These are phyloP conservation scores for Temnopleurus reevesii DNA, from an alignment of 53 echinoderm and acorn worm species.

Conservation along the genomic window DNA sequence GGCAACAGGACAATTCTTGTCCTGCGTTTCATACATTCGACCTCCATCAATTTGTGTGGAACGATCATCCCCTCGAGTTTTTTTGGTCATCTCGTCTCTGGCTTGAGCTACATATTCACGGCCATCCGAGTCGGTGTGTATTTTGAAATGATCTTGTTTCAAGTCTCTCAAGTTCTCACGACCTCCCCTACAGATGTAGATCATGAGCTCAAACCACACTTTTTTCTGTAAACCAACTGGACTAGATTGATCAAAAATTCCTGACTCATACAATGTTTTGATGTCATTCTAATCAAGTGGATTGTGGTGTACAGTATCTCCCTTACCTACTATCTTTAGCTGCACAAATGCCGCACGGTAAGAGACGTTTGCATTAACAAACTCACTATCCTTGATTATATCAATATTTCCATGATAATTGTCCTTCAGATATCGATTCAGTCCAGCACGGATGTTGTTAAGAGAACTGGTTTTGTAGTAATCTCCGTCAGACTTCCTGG, in stretches of 20 bases:
- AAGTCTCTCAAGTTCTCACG: slow-evolving; percentile 31
- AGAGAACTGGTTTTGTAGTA: slow-evolving; percentile 34
- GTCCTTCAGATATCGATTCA: slow-evolving; percentile 50
- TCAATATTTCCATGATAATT: background rate
- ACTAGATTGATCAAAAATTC: background rate
- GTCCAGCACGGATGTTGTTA: background rate
- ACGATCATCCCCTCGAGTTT: slow-evolving; percentile 18
- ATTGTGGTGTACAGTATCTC: slow-evolving; percentile 25
- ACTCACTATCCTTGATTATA: slow-evolving; percentile 53
- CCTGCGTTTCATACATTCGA: slow-evolving; percentile 15
- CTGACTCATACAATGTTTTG: background rate
- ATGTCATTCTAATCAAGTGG: slow-evolving; percentile 15
- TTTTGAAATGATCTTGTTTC: slow-evolving; percentile 1
- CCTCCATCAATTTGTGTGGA: background rate
- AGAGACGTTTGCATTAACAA: slow-evolving; percentile 28
- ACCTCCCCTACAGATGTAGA: slow-evolving; percentile 44
- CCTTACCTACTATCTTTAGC: slow-evolving; percentile 43
- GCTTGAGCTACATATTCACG: slow-evolving; percentile 33
- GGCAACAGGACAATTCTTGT: background rate
- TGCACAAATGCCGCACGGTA: slow-evolving; percentile 45
- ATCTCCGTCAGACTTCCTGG: slow-evolving; percentile 41
- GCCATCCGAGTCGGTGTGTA: background rate
- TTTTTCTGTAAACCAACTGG: slow-evolving; percentile 26
- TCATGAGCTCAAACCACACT: slow-evolving; percentile 48
- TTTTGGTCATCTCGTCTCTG: slow-evolving; percentile 39